Conservation (phyloP, 2,888 invertebrate genomes). For the Sympetrum striolatum region DNA sequence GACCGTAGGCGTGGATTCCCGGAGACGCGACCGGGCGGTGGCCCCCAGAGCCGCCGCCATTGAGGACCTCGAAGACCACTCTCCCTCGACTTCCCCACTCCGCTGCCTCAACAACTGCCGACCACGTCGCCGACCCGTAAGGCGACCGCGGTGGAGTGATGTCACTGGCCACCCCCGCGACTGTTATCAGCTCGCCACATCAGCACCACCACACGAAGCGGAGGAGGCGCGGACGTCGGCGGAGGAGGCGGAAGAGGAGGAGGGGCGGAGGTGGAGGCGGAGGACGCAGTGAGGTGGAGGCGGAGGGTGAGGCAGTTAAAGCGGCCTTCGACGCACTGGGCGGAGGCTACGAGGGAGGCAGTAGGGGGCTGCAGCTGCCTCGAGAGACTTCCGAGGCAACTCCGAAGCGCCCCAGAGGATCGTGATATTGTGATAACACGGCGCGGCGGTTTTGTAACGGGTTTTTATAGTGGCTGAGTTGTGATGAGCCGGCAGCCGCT, state of each 20-base stretch:
- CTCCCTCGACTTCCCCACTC: background rate
- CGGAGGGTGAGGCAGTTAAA: background rate
- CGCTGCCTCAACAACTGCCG: background rate
- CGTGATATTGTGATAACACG: background rate
- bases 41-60: background rate
- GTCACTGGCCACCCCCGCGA: background rate
- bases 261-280: background rate
- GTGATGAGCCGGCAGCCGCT: background rate
- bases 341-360: background rate
- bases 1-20: conserved; percentile 5
- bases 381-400: background rate
- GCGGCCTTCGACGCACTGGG: background rate
- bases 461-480: background rate
- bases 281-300: background rate
- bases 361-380: background rate
- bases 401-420: background rate
- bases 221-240: background rate
- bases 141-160: conserved; percentile 1
- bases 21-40: background rate
- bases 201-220: conserved; percentile 10
- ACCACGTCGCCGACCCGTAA: background rate
- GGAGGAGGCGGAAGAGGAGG: background rate
- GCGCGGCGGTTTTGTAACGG: background rate
- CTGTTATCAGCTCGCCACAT: background rate
- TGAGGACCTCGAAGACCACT: background rate